Evolutionary conservation across 2,797 vertebrate species (phyloP).

Genomic region (Taeniopygia guttata): DNA sequence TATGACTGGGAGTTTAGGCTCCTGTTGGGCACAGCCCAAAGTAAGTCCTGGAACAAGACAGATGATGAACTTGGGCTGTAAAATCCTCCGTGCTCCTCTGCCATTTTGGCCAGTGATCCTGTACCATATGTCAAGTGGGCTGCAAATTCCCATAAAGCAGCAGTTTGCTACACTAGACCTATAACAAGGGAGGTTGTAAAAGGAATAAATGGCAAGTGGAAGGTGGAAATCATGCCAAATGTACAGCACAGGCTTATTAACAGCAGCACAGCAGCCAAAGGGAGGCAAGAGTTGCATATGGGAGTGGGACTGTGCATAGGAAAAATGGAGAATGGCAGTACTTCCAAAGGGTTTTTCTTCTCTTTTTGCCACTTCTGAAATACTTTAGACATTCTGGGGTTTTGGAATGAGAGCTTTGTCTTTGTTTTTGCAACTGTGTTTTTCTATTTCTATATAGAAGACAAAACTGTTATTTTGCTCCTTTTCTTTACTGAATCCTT

Average conservation of each 20-base stretch:
- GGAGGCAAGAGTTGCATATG: conserved; percentile 4
- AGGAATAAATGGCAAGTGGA: conserved; percentile 61
- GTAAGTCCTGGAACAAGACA: conserved; percentile 34
- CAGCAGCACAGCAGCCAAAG: conserved; percentile 40
- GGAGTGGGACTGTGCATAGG: not conserved
- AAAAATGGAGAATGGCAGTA: not conserved
- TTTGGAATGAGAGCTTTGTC: not conserved
- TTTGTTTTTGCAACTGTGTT: not conserved
- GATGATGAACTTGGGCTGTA: conserved; percentile 39
- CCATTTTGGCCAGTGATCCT: conserved; percentile 59
- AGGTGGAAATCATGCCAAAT: conserved; percentile 40
- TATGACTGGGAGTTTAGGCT: not conserved
- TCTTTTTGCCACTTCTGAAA: not conserved
- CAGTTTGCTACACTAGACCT: conserved; percentile 50
- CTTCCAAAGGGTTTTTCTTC: not conserved
- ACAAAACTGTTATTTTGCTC: not conserved
- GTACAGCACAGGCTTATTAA: conserved; percentile 56
- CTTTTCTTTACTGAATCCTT: not conserved
- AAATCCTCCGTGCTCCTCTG: conserved; percentile 20
- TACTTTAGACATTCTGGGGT: not conserved
- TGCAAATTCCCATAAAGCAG: conserved; percentile 65
- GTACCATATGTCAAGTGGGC: conserved; percentile 67
- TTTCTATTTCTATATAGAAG: not conserved
- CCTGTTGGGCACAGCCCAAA: conserved; percentile 24
- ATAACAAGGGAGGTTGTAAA: conserved; percentile 56